Base-by-base conservation (phyloP, 2,113 vertebrate genomes). In the Procavia capensis region DNA sequence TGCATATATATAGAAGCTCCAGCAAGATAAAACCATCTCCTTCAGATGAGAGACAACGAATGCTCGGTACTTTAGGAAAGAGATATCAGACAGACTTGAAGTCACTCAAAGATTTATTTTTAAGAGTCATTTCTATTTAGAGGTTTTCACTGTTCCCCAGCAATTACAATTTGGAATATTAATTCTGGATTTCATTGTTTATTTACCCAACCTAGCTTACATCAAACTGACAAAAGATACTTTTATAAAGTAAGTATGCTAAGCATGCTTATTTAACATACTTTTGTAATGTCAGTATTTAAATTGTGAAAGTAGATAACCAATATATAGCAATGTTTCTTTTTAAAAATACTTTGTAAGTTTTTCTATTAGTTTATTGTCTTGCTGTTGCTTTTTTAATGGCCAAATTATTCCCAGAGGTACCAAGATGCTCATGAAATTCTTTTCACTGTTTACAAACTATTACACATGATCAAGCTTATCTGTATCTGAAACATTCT, bases 1-100 rank as follows among this genome's bases (percentile, higher is more conserved):
- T 85, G 87, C 90, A 95, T 88, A 94, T 83, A 93, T 80, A 80
- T 81, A 81, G 5, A 68, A 45, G 91, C 80, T 95, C 96, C 76
- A 97, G 81, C 61, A 97, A 98, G 88, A 93, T 92, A 96, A 9
- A 97, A 43, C n/a, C 68, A 91, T 96, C 72, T 94, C 93, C 97
- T 97, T 89, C 22, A 43, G 83, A 76, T 93, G 94, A 95, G 25
- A 50, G 22, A 95, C 81, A 91, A 88, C 84, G 95, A 97, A 96
- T 92, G 82, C 43, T 95, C 68, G 47, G n/a, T 94, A 66, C 92
- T 92, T 85, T 81, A 93, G 90, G 87, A 96, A 94, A 91, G 47
- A 93, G 50, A 84, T 84, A 94, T 72, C 78, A 96, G 86, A 91
- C 92, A 96, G 92, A 74, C 66, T 92, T 50, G 74, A 92, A 97